Percentiles rank a stretch among this genome's conserved stretches.
phyloP scores from a whole-genome alignment of 2,797 vertebrate genomes.

The Carapus acus region DNA sequence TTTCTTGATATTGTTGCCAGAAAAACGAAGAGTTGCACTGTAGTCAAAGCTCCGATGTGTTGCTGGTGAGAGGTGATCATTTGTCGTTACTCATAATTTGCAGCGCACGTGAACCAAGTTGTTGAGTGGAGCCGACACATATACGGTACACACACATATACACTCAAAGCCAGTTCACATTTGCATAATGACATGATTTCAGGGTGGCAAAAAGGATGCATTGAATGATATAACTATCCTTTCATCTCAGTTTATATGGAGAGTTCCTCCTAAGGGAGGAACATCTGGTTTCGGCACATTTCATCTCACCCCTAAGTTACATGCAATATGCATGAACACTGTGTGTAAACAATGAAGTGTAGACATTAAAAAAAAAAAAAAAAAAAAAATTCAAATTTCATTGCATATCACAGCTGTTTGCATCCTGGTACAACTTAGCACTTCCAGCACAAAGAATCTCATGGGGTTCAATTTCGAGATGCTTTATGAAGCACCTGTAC shows the following conservation, averaged over 20 bases:
- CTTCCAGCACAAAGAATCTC: too few species aligned
- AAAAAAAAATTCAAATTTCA: too few species aligned
- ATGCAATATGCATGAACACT: background rate
- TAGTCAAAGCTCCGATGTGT: background rate
- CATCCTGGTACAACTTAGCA: too few species aligned
- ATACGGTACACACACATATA: too few species aligned
- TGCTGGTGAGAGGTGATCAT: slow-evolving; percentile 4
- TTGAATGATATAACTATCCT: slow-evolving; percentile 9
- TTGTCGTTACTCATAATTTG: slow-evolving; percentile 15
- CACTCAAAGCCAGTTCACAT: slow-evolving; percentile 13
- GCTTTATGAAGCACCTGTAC: too few species aligned
- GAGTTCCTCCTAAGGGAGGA: background rate
- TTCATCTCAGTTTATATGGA: background rate
- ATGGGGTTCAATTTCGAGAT: too few species aligned
- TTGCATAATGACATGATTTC: slow-evolving; percentile 42
- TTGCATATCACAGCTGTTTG: too few species aligned
- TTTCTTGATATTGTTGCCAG: slow-evolving; percentile 47
- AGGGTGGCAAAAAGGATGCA: slow-evolving; percentile 17
- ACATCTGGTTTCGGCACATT: background rate
- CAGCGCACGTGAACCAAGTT: slow-evolving; percentile 7
- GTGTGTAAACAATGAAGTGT: background rate
- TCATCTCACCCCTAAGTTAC: background rate
- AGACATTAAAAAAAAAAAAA: too few species aligned
- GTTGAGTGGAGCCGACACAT: slow-evolving; percentile 5
- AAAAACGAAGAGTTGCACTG: slow-evolving; percentile 28